Evolutionary conservation across 2,113 vertebrate species (phyloP), one percentile per base, ranked within the genome.

Genomic region (Peromyscus polionotus): DNA sequence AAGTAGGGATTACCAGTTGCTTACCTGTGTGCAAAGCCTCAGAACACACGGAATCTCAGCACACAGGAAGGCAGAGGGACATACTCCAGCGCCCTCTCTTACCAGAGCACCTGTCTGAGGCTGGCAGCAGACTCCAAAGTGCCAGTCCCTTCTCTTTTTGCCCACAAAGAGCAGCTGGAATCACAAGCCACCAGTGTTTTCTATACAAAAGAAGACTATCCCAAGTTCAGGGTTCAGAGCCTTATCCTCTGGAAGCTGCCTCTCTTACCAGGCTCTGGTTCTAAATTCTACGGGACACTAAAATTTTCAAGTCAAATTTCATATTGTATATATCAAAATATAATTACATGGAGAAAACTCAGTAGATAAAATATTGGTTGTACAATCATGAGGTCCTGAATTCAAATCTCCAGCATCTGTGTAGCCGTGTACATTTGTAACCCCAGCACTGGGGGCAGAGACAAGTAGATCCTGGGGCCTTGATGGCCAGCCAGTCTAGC

Each of bases 81-180:
- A 10, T 45, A 45, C 11, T 45, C 17, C 19, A 45, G 28, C 16
- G 24, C 31, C 31, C 28, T 22, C 42, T 68, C 59, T 14, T 19
- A 9, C 9, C 13, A 54, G 85, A 54, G 86, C 22, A 7, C 59
- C 59, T 31, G 24, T 48, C 31, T 42, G 10, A 54, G 22, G 8
- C 70, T 3, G 1, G 28, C 3, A 7, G 48, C 61, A 14, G 42
- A 39, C 59, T 72, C n/a, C 57, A 59, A 1, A 0, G 0, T 12
- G 42, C 10, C 36, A n/a, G n/a, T 20, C n/a, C 9, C 36, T n/a
- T 63, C 8, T 13, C 7, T 8, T n/a, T 91, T 19, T 63, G 19
- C 26, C 39, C 22, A 36, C 3, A 8, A 39, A 48, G 70, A 85
- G 33, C 3, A 5, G 9, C 11, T 17, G 13, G 73, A 88, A 36